Evolutionary conservation across 2,113 vertebrate genomes (phyloP), one percentile per base, ranked within the genome.

Genomic region (Pseudopipra pipra): DNA sequence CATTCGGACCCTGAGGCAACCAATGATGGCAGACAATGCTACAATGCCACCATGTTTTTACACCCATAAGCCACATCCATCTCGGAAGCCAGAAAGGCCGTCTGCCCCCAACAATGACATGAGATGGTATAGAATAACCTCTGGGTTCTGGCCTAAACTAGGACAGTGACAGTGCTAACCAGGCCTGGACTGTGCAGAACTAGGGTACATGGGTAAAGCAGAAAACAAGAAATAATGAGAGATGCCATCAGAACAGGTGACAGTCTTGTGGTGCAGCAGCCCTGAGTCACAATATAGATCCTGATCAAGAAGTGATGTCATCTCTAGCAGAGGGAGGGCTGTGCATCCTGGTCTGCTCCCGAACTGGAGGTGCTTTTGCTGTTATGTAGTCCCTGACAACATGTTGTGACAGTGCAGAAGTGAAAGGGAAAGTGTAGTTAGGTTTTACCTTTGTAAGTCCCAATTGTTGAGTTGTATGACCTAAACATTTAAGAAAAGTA

Each of bases 281-380:
- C 37, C 23, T 0, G 0, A 28, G 5, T n/a, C 24, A 31, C 11
- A 2, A 6, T 13, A 4, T 1, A 35, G 65, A 18, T 44, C 37
- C 55, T 44, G 47, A 16, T 23, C 2, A 10, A 65, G 58, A 58
- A 30, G 31, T 9, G 41, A 3, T 9, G 37, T 39, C 17, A 4
- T 4, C 21, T 14, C 21, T 59, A 73, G 18, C 12, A 20, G 22
- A 54, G 12, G 0, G 0, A 54, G 17, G 14, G 35, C 22, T 88
- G 31, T 0, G 0, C 12, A 18, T 52, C 23, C 47, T 43, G 12
- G 2, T 55, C 3, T 47, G 6, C 37, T 24, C 4, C 27, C 58
- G n/a, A 73, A 31, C 7, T 75, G 39, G 25, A 62, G 30, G 11
- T 31, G 28, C 4, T 43, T 85, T 74, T 84, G 6, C 13, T 4